Percentiles rank a stretch among this genome's conserved stretches.
Evolutionary conservation across 1,140 invertebrate species (phyloP).

Genomic region (Drosophila hydei): DNA sequence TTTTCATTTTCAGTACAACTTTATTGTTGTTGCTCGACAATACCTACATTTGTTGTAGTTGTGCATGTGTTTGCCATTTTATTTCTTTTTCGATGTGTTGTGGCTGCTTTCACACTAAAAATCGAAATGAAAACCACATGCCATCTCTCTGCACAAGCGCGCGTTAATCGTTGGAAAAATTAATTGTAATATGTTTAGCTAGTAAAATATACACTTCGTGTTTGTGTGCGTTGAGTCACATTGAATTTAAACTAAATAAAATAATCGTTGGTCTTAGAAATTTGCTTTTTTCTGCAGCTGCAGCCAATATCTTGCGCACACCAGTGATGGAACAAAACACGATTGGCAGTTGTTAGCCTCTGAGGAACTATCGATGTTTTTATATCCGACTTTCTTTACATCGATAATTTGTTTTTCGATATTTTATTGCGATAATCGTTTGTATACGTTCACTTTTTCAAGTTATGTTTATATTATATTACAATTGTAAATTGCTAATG

Average conservation of each 20-base stretch:
- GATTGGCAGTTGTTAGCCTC: not conserved
- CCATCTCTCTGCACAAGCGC: constrained; percentile 32
- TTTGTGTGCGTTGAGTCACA: constrained; percentile 28
- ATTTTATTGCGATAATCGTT: not conserved
- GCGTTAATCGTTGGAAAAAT: constrained; percentile 48
- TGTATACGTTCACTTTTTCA: not conserved
- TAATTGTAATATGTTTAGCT: not conserved
- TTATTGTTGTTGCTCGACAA: constrained; percentile 40
- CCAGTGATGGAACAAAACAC: constrained; percentile 13
- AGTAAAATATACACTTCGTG: constrained; percentile 21
- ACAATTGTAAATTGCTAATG: no score
- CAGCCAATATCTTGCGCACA: constrained; percentile 40
- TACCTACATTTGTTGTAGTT: constrained; percentile 77
- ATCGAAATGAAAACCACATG: constrained; percentile 53
- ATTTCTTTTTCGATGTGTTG: constrained; percentile 50
- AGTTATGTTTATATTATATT: not conserved
- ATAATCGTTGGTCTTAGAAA: constrained; percentile 18
- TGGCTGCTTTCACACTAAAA: constrained; percentile 63
- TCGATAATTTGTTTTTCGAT: not conserved
- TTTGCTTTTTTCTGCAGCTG: constrained; percentile 35
- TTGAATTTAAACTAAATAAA: constrained; percentile 35
- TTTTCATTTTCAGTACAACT: constrained; percentile 60
- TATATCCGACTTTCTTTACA: not conserved
- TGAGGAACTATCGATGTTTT: constrained; percentile 6
- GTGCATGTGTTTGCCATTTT: constrained; percentile 77